Conservation (phyloP, 2,888 invertebrate genomes). For the Ormyrus labotus region DNA sequence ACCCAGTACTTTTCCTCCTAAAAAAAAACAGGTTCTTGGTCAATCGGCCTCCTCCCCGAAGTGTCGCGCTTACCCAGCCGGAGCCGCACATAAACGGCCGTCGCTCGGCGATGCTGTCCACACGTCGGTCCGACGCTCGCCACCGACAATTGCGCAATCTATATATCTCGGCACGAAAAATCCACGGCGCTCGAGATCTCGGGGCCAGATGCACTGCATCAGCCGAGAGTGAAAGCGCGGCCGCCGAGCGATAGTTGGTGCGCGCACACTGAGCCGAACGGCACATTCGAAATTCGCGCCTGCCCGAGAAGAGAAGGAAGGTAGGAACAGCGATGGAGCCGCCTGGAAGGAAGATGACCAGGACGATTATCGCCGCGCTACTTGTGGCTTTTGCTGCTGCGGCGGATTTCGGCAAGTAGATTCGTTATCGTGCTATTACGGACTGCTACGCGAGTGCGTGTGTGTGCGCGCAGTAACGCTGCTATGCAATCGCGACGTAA, state of each 20-base stretch:
- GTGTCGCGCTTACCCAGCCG: too few species aligned
- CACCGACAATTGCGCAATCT: slow-evolving; percentile 4
- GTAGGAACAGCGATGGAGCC: background rate
- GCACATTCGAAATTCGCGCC: background rate
- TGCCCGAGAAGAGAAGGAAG: background rate
- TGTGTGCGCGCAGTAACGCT: too few species aligned
- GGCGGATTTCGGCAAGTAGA: slow-evolving; percentile 69
- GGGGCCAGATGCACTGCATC: slow-evolving; percentile 65
- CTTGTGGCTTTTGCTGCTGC: slow-evolving; percentile 4
- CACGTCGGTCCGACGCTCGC: background rate
- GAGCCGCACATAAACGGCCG: background rate
- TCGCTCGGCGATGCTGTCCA: slow-evolving; percentile 2
- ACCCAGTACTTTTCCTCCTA: background rate
- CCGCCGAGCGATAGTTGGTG: slow-evolving; percentile 35
- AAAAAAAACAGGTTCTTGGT: slow-evolving; percentile 1
- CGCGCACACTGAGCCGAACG: background rate
- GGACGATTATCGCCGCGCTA: background rate
- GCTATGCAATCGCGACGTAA: too few species aligned
- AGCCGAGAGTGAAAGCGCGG: slow-evolving; percentile 72
- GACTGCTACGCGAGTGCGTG: too few species aligned
- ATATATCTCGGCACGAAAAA: slow-evolving; percentile 11
- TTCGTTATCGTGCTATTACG: too few species aligned
- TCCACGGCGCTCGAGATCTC: slow-evolving; percentile 1
- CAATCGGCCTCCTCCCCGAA: too few species aligned
- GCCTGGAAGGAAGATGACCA: background rate